phyloP scores from a whole-genome alignment of 2,797 vertebrate species.

The Podarcis siculus region DNA sequence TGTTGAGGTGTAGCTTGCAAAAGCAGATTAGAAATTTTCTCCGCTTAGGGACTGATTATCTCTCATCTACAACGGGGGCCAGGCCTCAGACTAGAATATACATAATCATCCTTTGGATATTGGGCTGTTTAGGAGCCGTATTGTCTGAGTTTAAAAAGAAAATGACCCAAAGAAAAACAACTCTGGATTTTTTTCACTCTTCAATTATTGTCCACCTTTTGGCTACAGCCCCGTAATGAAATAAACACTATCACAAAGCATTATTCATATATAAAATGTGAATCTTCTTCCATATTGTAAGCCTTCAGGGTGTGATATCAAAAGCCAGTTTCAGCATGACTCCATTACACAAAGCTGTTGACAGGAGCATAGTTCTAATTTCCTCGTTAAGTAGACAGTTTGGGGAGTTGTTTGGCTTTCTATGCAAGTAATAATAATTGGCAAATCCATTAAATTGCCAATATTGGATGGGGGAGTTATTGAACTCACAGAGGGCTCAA shows the following conservation, averaged over 20 bases:
- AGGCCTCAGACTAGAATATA: not conserved
- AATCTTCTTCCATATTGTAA: too few species aligned
- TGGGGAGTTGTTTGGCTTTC: not conserved
- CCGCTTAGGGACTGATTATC: too few species aligned
- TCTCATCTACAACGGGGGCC: too few species aligned
- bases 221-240: not conserved
- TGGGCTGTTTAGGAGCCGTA: not conserved
- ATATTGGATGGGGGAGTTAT: slow-evolving; percentile 13
- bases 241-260: not conserved
- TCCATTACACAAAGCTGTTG: not conserved
- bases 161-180: too few species aligned
- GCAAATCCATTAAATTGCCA: slow-evolving; percentile 63
- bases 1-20: too few species aligned
- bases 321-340: not conserved
- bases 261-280: not conserved
- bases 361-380: not conserved
- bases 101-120: too few species aligned
- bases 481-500: slow-evolving; percentile 12
- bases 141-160: not conserved
- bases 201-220: not conserved
- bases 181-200: not conserved
- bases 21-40: not conserved
- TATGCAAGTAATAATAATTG: slow-evolving; percentile 75
- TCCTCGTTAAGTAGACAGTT: not conserved
- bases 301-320: not conserved